Percentiles rank a stretch among this genome's conserved stretches.
Conservation (phyloP, 2,797 vertebrate genomes). For the Yasuhikotakia modesta region DNA sequence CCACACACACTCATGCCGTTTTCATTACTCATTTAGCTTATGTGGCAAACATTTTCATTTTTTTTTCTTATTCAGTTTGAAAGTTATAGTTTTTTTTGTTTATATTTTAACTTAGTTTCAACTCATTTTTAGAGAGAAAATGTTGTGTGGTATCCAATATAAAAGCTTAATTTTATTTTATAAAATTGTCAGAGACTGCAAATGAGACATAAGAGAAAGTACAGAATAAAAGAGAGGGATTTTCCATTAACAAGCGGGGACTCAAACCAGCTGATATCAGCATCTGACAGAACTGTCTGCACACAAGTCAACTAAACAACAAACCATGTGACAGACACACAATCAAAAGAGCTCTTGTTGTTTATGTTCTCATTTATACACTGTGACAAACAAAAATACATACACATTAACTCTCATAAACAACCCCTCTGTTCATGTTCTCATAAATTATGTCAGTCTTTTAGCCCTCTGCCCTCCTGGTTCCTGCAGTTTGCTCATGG, state of each 20-base stretch:
- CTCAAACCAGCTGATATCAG: constrained; percentile 66
- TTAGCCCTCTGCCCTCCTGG: constrained; percentile 1
- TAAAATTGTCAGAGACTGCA: neutral
- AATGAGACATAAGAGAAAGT: constrained; percentile 3
- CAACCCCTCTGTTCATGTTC: constrained; percentile 23
- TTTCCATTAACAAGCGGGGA: constrained; percentile 62
- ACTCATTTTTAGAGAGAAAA: constrained; percentile 3
- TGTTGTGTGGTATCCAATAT: constrained; percentile 4
- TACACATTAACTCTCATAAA: constrained; percentile 28
- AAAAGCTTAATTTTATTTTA: neutral
- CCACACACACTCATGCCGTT: neutral
- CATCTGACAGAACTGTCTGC: constrained; percentile 44
- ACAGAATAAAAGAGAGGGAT: constrained; percentile 25
- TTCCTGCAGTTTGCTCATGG: constrained; percentile 44
- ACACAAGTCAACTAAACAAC: constrained; percentile 6
- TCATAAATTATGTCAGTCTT: constrained; percentile 31
- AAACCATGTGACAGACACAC: constrained; percentile 11
- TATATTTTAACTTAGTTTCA: neutral
- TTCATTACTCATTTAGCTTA: constrained; percentile 33
- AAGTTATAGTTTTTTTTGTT: neutral
- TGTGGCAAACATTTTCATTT: constrained; percentile 11
- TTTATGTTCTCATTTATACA: constrained; percentile 9
- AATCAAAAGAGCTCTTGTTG: constrained; percentile 39
- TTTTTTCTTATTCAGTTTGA: neutral
- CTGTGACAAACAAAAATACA: constrained; percentile 24